phyloP scores from a whole-genome alignment of 2,797 vertebrate species.

The Heliangelus exortis region DNA sequence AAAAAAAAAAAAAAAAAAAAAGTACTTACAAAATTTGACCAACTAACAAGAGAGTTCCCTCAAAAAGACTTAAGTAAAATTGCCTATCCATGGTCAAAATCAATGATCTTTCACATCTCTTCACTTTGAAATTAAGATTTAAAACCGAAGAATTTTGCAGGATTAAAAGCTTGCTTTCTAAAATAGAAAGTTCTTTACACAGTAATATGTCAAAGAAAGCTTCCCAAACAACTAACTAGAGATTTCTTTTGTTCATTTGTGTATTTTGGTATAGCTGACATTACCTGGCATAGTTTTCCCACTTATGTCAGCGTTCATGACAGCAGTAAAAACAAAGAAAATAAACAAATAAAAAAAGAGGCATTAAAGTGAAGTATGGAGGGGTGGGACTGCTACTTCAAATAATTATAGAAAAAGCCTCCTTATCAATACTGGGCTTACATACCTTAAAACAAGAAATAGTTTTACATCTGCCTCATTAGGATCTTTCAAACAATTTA shows the following conservation, averaged over 20 bases:
- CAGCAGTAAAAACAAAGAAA: slow-evolving; percentile 81
- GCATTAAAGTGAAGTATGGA: slow-evolving; percentile 73
- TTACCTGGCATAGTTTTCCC: slow-evolving; percentile 80
- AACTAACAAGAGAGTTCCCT: background rate
- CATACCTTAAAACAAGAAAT: background rate
- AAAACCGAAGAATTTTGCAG: background rate
- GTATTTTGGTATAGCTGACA: slow-evolving; percentile 73
- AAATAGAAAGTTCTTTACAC: background rate
- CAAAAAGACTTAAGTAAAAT: background rate
- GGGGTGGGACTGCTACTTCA: slow-evolving; percentile 11
- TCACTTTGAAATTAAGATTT: background rate
- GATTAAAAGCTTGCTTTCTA: background rate
- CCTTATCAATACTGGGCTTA: slow-evolving; percentile 6
- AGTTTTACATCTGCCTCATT: background rate
- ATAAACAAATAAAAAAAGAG: slow-evolving; percentile 74
- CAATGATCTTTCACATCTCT: background rate
- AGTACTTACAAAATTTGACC: background rate
- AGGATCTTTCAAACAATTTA: background rate
- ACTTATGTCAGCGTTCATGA: slow-evolving; percentile 81
- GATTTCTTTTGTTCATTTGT: slow-evolving; percentile 18
- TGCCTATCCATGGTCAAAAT: background rate
- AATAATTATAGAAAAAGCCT: slow-evolving; percentile 37
- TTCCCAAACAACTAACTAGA: slow-evolving; percentile 30
- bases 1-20: background rate
- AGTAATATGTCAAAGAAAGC: background rate